Evolutionary conservation across 2,797 vertebrate species (phyloP).

Genomic region (Enteromius radiatus): DNA sequence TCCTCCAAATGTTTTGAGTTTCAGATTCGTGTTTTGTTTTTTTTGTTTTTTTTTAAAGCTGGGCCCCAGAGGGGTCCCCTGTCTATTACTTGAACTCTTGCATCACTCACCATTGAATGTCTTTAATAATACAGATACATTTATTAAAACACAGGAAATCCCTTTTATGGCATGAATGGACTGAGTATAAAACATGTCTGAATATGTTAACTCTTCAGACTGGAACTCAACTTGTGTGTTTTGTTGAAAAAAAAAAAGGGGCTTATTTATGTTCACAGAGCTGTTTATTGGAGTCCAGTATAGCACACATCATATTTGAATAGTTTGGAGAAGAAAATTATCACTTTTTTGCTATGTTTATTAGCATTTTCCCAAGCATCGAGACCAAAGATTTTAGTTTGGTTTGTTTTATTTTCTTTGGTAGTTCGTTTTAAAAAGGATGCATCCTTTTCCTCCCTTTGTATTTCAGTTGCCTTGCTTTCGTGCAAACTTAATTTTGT

Average conservation of each 20-base stretch:
- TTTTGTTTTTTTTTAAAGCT: slow-evolving; percentile 52
- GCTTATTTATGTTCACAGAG: slow-evolving; percentile 52
- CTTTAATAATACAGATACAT: slow-evolving; percentile 76
- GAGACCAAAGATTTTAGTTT: slow-evolving; percentile 81
- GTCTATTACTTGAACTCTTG: slow-evolving; percentile 89
- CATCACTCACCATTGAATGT: slow-evolving; percentile 86
- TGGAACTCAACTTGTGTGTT: slow-evolving; percentile 50
- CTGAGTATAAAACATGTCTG: slow-evolving; percentile 65
- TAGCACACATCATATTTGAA: slow-evolving; percentile 71
- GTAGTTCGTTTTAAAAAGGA: slow-evolving; percentile 26
- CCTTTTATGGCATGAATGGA: slow-evolving; percentile 64
- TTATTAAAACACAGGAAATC: slow-evolving; percentile 72
- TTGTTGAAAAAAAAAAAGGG: slow-evolving; percentile 56
- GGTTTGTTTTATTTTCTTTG: slow-evolving; percentile 41
- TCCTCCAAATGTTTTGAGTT: slow-evolving; percentile 27
- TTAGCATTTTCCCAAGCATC: slow-evolving; percentile 60
- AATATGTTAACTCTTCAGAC: slow-evolving; percentile 66
- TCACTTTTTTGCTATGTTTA: slow-evolving; percentile 46
- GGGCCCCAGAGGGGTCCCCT: slow-evolving; percentile 71
- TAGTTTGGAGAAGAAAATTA: slow-evolving; percentile 19
- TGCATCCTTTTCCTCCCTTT: slow-evolving; percentile 40
- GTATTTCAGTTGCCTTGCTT: slow-evolving; percentile 63
- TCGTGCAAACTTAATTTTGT: slow-evolving; percentile 54
- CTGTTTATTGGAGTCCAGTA: slow-evolving; percentile 63
- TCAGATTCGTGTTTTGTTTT: slow-evolving; percentile 31